These are phyloP conservation scores for Gryllus longicercus DNA, from an alignment of 2,888 invertebrate genomes.

Conservation along the genomic window DNA sequence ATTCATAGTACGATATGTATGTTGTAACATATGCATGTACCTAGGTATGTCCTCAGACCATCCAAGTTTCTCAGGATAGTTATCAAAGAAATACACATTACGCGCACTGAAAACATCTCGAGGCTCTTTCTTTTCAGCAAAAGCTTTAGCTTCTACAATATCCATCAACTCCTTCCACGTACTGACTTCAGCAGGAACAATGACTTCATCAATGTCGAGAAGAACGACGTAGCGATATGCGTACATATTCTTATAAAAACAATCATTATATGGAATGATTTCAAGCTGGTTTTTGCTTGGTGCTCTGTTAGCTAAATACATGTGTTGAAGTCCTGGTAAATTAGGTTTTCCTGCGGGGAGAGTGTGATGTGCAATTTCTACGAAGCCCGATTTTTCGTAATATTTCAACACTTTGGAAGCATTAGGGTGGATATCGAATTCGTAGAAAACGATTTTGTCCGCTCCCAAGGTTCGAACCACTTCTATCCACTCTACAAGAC, in stretches of 20 bases:
- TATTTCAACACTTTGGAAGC: no score
- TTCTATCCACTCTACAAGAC: no score
- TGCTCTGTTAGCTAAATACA: not conserved
- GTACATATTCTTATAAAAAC: not conserved
- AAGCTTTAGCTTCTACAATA: no score
- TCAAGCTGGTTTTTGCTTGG: not conserved
- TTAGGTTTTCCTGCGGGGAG: not conserved
- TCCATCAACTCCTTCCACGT: no score
- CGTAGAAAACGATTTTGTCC: no score
- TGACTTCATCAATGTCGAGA: not conserved
- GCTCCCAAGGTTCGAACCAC: no score
- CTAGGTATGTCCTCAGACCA: no score
- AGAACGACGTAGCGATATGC: not conserved
- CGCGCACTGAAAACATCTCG: not conserved
- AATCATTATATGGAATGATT: slow-evolving; percentile 18
- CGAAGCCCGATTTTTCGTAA: not conserved
- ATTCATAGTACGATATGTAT: not conserved
- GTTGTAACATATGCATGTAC: not conserved
- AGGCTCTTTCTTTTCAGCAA: not conserved
- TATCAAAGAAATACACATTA: slow-evolving; percentile 19
- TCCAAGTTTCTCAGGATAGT: not conserved
- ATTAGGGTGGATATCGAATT: no score
- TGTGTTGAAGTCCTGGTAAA: not conserved
- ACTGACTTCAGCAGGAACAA: not conserved
- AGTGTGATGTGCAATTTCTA: not conserved